Evolutionary conservation across 2,113 vertebrate genomes (phyloP).

Genomic region (Callorhinus ursinus): DNA sequence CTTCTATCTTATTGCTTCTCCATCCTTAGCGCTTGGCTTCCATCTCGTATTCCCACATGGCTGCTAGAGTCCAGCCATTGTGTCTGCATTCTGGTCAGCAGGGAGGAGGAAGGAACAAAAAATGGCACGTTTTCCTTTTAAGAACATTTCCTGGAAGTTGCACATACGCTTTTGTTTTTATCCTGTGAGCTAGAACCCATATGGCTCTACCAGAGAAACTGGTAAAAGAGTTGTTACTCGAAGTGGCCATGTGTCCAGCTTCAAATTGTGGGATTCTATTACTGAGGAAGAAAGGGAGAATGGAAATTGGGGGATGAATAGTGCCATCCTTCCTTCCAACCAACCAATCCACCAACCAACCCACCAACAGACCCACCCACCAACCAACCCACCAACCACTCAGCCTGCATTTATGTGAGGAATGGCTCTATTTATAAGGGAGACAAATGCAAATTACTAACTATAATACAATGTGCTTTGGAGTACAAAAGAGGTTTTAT

Average conservation of each 20-base stretch:
- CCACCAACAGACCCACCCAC: not conserved
- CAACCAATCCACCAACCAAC: not conserved
- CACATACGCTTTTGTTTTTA: not conserved
- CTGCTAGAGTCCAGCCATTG: constrained; percentile 25
- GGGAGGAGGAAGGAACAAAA: not conserved
- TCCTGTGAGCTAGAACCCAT: not conserved
- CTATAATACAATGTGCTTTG: constrained; percentile 47
- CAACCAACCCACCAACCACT: constrained; percentile 12
- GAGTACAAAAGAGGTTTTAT: constrained; percentile 74
- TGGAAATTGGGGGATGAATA: constrained; percentile 46
- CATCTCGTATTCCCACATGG: not conserved
- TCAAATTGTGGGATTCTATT: constrained; percentile 49
- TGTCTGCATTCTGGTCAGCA: not conserved
- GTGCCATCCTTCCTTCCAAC: constrained; percentile 40
- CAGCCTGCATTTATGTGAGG: constrained; percentile 49
- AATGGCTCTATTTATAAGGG: constrained; percentile 66
- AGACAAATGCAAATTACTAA: constrained; percentile 69
- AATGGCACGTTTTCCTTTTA: not conserved
- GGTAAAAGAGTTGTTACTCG: constrained; percentile 45
- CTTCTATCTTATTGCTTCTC: not conserved
- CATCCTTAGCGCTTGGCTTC: not conserved
- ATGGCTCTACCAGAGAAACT: not conserved
- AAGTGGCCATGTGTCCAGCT: constrained; percentile 1
- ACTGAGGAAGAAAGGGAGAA: constrained; percentile 48
- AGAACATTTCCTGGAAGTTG: constrained; percentile 35